Percentiles rank a stretch among this genome's conserved stretches.
Evolutionary conservation across 53 echinoderm and acorn worm genomes (phyloP).

Genomic region (Stichopus horrens): DNA sequence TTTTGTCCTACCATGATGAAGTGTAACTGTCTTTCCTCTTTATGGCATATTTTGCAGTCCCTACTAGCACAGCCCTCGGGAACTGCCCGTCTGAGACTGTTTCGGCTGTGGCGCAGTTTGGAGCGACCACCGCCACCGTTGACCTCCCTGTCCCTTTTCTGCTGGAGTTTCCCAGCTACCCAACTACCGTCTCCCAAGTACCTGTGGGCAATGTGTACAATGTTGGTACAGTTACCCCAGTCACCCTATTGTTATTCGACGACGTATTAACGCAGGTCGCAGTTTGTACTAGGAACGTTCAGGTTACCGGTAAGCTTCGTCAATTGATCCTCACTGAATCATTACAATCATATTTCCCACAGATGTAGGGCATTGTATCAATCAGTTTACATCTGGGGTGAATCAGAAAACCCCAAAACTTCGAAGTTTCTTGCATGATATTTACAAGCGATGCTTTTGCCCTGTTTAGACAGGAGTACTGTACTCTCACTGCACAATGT

Average conservation of each 20-base stretch:
- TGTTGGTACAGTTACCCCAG: background rate
- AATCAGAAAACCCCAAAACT: too few relatives aligned
- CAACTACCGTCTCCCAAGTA: background rate
- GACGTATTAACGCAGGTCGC: background rate
- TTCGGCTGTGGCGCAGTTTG: background rate
- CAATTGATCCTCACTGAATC: background rate
- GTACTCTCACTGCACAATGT: too few relatives aligned
- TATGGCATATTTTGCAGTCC: background rate
- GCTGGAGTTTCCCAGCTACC: conserved; percentile 1
- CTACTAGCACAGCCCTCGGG: background rate
- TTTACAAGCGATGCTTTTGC: too few relatives aligned
- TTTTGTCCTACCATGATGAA: too few relatives aligned
- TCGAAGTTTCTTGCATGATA: too few relatives aligned
- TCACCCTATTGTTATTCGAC: background rate
- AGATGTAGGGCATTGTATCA: too few relatives aligned
- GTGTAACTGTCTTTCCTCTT: too few relatives aligned
- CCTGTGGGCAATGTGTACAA: background rate
- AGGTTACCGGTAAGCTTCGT: background rate
- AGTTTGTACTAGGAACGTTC: background rate
- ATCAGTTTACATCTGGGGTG: too few relatives aligned
- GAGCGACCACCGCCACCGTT: background rate
- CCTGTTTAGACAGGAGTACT: too few relatives aligned
- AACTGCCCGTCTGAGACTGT: conserved; percentile 6
- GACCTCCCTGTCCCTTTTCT: conserved; percentile 5
- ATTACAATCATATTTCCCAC: too few relatives aligned